A percentile compares a stretch with the other conserved stretches of the same genome.
phyloP scores from a whole-genome alignment of 2,797 vertebrate species.

The Gadopsis bispinosus region DNA sequence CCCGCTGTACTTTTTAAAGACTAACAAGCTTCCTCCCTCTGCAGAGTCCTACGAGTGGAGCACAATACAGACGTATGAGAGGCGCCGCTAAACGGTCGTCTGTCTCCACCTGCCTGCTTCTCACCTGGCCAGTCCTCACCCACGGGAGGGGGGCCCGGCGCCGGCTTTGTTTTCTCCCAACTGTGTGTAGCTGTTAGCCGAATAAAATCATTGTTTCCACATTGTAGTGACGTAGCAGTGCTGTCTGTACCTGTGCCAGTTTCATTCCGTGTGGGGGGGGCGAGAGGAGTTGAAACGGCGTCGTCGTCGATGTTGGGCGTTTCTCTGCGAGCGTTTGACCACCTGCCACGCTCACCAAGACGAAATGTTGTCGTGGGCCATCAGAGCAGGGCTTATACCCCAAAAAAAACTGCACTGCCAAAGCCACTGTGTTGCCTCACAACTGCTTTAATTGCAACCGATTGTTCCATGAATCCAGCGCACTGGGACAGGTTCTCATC shows the following conservation, averaged over 20 bases:
- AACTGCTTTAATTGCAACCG: slow-evolving; percentile 48
- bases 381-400: slow-evolving; percentile 63
- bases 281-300: background rate
- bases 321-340: slow-evolving; percentile 52
- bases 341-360: slow-evolving; percentile 50
- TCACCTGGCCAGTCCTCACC: slow-evolving; percentile 36
- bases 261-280: slow-evolving; percentile 40
- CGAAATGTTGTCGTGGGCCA: slow-evolving; percentile 60
- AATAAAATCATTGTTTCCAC: slow-evolving; percentile 77
- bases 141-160: background rate
- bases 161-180: slow-evolving; percentile 52
- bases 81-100: slow-evolving; percentile 69
- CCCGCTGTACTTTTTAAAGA: background rate
- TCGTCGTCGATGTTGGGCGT: slow-evolving; percentile 41
- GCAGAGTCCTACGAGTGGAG: slow-evolving; percentile 83
- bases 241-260: slow-evolving; percentile 71
- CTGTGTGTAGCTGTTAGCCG: slow-evolving; percentile 65
- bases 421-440: slow-evolving; percentile 77
- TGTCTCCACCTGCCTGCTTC: slow-evolving; percentile 38
- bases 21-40: slow-evolving; percentile 4
- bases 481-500: slow-evolving; percentile 30
- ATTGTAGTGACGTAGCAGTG: slow-evolving; percentile 75
- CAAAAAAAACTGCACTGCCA: slow-evolving; percentile 71
- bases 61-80: slow-evolving; percentile 78
- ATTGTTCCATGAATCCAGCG: slow-evolving; percentile 56